These are phyloP conservation scores for Psilopogon haemacephalus DNA, from an alignment of 2,113 vertebrate species.

Conservation along the genomic window DNA sequence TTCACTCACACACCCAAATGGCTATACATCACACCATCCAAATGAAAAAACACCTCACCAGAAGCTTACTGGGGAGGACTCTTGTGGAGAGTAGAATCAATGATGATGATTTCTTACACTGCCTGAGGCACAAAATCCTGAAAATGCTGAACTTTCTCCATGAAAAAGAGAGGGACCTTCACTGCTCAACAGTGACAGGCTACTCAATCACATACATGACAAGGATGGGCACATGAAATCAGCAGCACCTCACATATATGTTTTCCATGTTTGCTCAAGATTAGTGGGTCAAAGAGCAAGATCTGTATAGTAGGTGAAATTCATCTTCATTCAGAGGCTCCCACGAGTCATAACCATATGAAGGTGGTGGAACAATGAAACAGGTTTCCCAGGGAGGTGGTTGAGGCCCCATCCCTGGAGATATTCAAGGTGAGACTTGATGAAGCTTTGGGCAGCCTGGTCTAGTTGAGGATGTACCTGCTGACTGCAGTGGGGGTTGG, in stretches of 20 bases:
- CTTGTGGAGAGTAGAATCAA: background rate
- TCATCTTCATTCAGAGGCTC: background rate
- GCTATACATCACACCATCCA: slow-evolving; percentile 6
- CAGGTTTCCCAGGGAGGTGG: too few relatives aligned
- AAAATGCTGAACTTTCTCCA: background rate
- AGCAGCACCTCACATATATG: background rate
- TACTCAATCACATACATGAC: background rate
- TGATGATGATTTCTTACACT: background rate
- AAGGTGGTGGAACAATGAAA: too few relatives aligned
- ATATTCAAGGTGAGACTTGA: too few relatives aligned
- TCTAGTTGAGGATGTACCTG: too few relatives aligned
- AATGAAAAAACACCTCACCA: background rate
- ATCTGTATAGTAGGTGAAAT: background rate
- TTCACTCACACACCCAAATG: background rate
- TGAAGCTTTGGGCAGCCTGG: too few relatives aligned
- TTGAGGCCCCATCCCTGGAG: too few relatives aligned
- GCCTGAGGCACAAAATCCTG: background rate
- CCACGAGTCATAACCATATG: background rate
- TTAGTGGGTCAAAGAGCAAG: background rate
- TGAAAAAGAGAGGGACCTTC: background rate
- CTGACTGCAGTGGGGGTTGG: too few relatives aligned
- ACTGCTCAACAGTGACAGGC: background rate
- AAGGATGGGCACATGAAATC: background rate
- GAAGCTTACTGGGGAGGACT: background rate
- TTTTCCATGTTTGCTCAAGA: background rate